Evolutionary conservation across 2,888 invertebrate species (phyloP).

Genomic region (Pycnomerus fuliginosus): DNA sequence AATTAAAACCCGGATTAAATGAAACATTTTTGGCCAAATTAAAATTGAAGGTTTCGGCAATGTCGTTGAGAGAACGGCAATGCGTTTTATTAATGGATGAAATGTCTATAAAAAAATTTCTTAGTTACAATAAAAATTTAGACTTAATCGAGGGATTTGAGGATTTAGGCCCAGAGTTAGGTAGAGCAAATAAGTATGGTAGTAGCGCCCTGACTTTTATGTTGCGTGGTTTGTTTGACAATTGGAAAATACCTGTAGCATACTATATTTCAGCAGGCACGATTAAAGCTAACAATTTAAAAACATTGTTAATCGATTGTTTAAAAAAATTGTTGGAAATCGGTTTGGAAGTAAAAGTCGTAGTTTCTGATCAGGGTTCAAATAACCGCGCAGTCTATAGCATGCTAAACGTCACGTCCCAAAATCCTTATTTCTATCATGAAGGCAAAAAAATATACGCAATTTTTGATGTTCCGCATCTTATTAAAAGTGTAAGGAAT

Average conservation of each 20-base stretch:
- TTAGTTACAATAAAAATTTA: neutral
- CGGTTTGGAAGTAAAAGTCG: neutral
- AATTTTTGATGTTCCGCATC: conserved; percentile 6
- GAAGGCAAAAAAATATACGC: conserved; percentile 4
- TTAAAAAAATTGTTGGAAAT: too few species aligned
- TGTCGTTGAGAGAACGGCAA: neutral
- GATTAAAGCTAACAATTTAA: too few species aligned
- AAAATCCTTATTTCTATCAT: neutral
- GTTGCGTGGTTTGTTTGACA: conserved; percentile 4
- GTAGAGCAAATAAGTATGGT: neutral
- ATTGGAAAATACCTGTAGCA: conserved; percentile 6
- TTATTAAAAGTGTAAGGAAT: conserved; percentile 3
- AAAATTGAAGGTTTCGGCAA: neutral
- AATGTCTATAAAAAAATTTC: neutral
- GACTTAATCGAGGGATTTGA: neutral
- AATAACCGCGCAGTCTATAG: neutral
- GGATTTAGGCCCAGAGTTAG: conserved; percentile 5
- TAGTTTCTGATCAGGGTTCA: conserved; percentile 3
- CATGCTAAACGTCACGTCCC: neutral
- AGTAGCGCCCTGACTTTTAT: conserved; percentile 3
- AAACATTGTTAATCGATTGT: too few species aligned
- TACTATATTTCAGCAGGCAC: conserved; percentile 7
- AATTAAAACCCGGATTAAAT: neutral
- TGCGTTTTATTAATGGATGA: neutral
- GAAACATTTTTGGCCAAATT: neutral